These are phyloP conservation scores for Halichoerus grypus DNA, from an alignment of 2,113 vertebrate genomes.

Conservation along the genomic window DNA sequence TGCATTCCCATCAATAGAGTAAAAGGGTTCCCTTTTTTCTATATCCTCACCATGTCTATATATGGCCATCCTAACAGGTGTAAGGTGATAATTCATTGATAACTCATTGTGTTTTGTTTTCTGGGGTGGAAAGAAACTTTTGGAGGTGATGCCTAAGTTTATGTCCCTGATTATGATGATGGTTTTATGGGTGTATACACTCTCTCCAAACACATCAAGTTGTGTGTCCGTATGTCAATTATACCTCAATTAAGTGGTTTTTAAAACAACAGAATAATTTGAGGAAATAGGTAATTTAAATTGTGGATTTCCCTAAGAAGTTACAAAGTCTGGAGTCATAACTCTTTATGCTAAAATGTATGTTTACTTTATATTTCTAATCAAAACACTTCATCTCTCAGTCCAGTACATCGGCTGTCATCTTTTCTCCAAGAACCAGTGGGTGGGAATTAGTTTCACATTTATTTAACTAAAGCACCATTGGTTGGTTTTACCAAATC, in stretches of 20 bases:
- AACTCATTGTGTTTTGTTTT: background rate
- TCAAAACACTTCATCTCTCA: background rate
- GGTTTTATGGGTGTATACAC: background rate
- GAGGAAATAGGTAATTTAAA: constrained; percentile 12
- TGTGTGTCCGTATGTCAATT: background rate
- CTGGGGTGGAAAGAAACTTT: background rate
- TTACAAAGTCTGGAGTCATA: constrained; percentile 18
- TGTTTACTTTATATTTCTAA: constrained; percentile 14
- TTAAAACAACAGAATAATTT: background rate
- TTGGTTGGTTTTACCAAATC: constrained; percentile 9
- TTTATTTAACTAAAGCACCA: background rate
- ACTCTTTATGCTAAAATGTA: background rate
- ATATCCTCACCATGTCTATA: background rate
- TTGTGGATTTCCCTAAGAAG: background rate
- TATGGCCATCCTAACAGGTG: background rate
- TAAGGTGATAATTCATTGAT: background rate
- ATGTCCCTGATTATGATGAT: background rate
- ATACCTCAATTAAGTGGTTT: background rate
- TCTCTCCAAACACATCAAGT: background rate
- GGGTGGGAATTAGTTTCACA: background rate
- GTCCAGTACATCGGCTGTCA: background rate
- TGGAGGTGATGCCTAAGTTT: background rate
- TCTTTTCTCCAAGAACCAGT: background rate
- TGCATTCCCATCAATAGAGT: background rate
- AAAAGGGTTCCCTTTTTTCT: background rate